phyloP scores from a whole-genome alignment of 2,797 vertebrate species.

The Buceros bicornis region DNA sequence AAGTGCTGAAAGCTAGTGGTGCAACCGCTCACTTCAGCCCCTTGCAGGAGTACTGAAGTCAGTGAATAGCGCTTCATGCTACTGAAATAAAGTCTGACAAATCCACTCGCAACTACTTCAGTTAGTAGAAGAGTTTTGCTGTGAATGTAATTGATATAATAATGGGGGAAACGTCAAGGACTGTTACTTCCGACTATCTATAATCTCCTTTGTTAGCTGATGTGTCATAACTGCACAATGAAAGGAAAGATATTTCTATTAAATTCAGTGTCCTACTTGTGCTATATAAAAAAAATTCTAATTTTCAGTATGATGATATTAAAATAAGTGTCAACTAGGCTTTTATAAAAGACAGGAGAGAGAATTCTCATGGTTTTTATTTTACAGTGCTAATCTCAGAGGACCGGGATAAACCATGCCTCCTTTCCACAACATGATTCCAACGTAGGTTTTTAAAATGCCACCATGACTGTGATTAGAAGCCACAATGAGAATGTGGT shows the following conservation, averaged over 20 bases:
- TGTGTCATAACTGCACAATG: not conserved
- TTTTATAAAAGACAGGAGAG: not conserved
- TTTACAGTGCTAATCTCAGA: not conserved
- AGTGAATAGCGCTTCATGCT: not conserved
- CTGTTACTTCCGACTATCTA: not conserved
- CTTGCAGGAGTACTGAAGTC: not conserved
- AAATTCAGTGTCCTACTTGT: not conserved
- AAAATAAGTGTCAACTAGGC: not conserved
- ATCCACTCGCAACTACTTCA: not conserved
- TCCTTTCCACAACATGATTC: not conserved
- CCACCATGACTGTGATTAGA: not conserved
- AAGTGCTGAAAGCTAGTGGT: not conserved
- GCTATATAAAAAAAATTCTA: not conserved
- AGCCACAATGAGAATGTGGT: not conserved
- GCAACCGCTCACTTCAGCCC: not conserved
- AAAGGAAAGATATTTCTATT: not conserved
- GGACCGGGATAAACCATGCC: not conserved
- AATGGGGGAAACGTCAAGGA: conserved; percentile 12
- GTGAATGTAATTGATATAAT: not conserved
- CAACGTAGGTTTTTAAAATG: not conserved
- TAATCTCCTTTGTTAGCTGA: not conserved
- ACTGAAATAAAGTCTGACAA: not conserved
- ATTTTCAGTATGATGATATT: not conserved
- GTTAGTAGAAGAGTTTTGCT: not conserved
- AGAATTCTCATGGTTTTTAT: not conserved